Conservation (phyloP, 2,797 vertebrate genomes). For the Tachyglossus aculeatus region DNA sequence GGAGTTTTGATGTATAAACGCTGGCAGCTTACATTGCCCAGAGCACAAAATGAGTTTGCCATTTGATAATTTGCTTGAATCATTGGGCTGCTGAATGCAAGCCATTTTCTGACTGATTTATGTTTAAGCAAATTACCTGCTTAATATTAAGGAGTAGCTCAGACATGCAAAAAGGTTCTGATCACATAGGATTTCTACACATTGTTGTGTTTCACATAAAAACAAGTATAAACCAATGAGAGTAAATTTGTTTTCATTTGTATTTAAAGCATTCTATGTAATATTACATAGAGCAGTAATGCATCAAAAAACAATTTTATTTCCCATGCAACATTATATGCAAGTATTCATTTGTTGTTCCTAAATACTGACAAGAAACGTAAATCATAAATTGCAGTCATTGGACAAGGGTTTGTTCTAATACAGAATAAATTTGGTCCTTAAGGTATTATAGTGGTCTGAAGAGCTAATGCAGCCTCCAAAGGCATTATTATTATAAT, state of each 20-base stretch:
- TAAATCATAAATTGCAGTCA: too few species aligned
- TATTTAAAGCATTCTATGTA: slow-evolving; percentile 65
- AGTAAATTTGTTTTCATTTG: slow-evolving; percentile 68
- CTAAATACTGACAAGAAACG: too few species aligned
- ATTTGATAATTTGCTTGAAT: slow-evolving; percentile 83
- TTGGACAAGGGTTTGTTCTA: too few species aligned
- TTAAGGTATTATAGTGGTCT: too few species aligned
- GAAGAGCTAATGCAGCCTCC: too few species aligned
- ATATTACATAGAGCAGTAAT: slow-evolving; percentile 67
- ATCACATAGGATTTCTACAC: slow-evolving; percentile 69
- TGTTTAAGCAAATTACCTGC: slow-evolving; percentile 81
- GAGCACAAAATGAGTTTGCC: slow-evolving; percentile 76
- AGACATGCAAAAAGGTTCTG: slow-evolving; percentile 73
- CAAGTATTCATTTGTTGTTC: too few species aligned
- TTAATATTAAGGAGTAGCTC: slow-evolving; percentile 77
- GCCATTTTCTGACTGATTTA: slow-evolving; percentile 81
- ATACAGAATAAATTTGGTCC: too few species aligned
- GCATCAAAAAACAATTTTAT: slow-evolving; percentile 58
- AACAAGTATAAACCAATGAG: slow-evolving; percentile 60
- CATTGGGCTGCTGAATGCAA: slow-evolving; percentile 74
- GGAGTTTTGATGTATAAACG: slow-evolving; percentile 84
- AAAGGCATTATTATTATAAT: too few species aligned
- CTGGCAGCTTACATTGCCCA: slow-evolving; percentile 80
- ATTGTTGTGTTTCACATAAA: slow-evolving; percentile 70
- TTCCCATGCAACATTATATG: slow-evolving; percentile 48